phyloP scores from a whole-genome alignment of 1,140 invertebrate genomes.

The Diplogasteroides magnus region DNA sequence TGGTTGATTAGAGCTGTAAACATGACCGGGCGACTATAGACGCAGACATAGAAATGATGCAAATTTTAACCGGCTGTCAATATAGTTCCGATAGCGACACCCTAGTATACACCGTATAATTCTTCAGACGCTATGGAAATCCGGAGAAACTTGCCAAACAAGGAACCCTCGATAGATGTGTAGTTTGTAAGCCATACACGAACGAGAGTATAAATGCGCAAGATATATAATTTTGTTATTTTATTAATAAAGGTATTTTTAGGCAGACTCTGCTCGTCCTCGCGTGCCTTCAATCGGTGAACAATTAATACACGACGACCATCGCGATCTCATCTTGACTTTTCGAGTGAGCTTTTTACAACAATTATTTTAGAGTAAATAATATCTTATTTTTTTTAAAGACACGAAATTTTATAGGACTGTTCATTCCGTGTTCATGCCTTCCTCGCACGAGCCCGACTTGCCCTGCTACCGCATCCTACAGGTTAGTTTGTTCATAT shows the following conservation, averaged over 20 bases:
- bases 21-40: no score
- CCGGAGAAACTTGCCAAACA: conserved; percentile 1
- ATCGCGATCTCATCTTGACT: neutral
- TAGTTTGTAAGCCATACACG: conserved; percentile 1
- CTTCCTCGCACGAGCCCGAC: neutral
- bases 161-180: neutral
- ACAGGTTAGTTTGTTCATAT: no score
- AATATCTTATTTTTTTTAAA: neutral
- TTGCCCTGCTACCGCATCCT: neutral
- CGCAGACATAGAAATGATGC: no score
- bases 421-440: neutral
- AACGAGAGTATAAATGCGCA: no score
- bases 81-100: no score
- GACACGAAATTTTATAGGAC: neutral
- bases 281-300: neutral
- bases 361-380: neutral
- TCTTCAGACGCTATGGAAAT: no score
- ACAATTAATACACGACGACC: neutral
- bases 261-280: neutral
- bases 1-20: no score
- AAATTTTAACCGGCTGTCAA: no score
- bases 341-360: no score
- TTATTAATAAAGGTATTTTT: neutral
- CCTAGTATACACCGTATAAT: no score
- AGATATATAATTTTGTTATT: no score